A percentile compares a stretch with the other conserved stretches of the same genome.
These are phyloP conservation scores for Anthrax anthrax DNA, from an alignment of 2,888 invertebrate species.

Conservation along the genomic window DNA sequence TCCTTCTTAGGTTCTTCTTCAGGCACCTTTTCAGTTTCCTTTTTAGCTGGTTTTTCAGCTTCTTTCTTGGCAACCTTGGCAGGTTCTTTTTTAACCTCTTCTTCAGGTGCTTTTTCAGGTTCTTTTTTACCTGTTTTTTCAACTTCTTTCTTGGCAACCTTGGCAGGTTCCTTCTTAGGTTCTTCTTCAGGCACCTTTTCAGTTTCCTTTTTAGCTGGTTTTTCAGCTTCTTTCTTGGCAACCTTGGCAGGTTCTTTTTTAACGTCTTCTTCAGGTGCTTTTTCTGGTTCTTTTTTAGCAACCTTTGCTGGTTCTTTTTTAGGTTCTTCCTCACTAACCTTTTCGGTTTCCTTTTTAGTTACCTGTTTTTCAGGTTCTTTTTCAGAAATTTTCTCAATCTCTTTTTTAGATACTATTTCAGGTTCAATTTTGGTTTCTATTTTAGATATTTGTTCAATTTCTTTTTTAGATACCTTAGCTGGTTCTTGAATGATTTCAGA, in stretches of 20 bases:
- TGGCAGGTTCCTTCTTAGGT: no score
- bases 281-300: slow-evolving; percentile 1
- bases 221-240: background rate
- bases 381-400: background rate
- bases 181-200: background rate
- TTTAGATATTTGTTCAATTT: background rate
- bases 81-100: background rate
- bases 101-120: no score
- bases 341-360: background rate
- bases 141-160: no score
- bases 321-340: background rate
- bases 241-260: background rate
- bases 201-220: background rate
- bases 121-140: background rate
- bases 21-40: background rate
- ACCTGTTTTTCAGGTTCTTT: background rate
- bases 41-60: background rate
- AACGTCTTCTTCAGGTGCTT: background rate
- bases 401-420: background rate
- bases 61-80: background rate
- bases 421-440: background rate
- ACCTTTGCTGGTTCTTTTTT: background rate
- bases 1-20: background rate
- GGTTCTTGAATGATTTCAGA: background rate
- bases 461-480: no score